These are phyloP conservation scores for Anthonomus grandis DNA, from an alignment of 1,140 invertebrate genomes.

Conservation along the genomic window DNA sequence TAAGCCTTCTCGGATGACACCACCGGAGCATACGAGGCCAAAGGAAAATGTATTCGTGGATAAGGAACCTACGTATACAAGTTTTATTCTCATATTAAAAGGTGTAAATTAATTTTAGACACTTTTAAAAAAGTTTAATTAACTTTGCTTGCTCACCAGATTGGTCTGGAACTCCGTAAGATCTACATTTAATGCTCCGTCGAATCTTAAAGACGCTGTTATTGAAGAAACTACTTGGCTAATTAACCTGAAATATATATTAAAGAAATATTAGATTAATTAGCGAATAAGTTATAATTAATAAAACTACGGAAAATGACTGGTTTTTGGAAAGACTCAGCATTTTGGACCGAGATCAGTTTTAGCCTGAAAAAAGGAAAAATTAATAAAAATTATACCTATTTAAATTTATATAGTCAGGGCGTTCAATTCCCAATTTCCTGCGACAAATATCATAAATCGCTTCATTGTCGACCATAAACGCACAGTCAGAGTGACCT, in stretches of 20 bases:
- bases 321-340: no score
- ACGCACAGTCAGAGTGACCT: slow-evolving; percentile 78
- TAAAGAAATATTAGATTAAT: no score
- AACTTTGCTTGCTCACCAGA: slow-evolving; percentile 38
- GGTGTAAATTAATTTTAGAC: not conserved
- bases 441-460: slow-evolving; percentile 76
- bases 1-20: slow-evolving; percentile 60
- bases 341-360: not conserved
- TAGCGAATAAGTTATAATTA: no score
- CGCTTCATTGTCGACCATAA: slow-evolving; percentile 87
- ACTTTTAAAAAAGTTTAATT: not conserved
- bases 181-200: slow-evolving; percentile 74
- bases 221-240: slow-evolving; percentile 74
- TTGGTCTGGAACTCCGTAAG: slow-evolving; percentile 77
- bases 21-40: slow-evolving; percentile 69
- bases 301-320: no score
- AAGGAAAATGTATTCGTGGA: slow-evolving; percentile 66
- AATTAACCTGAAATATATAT: slow-evolving; percentile 50
- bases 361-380: not conserved
- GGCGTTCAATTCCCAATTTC: slow-evolving; percentile 61
- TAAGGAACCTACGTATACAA: slow-evolving; percentile 64
- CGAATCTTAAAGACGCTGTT: slow-evolving; percentile 60
- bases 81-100: not conserved
- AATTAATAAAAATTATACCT: slow-evolving; percentile 14
- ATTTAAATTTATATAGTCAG: slow-evolving; percentile 63